phyloP scores from a whole-genome alignment of 23 tunicate genomes.

The Phallusia fumigata region DNA sequence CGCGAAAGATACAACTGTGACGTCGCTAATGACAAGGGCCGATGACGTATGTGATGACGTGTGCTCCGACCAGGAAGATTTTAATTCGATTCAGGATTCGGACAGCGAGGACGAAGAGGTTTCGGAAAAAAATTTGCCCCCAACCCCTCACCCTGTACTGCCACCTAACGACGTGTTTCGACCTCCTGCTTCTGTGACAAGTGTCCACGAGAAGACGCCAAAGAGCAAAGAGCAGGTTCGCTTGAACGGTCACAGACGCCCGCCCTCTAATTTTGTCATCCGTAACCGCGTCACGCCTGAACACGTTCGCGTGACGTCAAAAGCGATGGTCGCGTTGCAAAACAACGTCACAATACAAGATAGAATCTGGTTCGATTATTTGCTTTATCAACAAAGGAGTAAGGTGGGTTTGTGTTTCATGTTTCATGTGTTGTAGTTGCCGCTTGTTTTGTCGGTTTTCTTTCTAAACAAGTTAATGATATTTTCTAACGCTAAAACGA shows the following conservation, averaged over 20 bases:
- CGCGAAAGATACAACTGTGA: not conserved
- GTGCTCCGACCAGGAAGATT: conserved; percentile 4
- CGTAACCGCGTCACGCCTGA: not conserved
- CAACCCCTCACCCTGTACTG: not conserved
- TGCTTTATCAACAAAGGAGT: not conserved
- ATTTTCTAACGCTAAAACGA: no score
- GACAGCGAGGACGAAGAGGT: conserved; percentile 26
- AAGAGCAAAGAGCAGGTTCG: not conserved
- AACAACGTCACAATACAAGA: not conserved
- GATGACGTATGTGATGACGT: not conserved
- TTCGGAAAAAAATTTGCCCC: not conserved
- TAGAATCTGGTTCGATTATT: not conserved
- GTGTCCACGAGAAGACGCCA: not conserved
- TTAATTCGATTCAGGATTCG: conserved; percentile 36
- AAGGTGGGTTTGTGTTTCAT: not conserved
- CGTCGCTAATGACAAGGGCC: not conserved
- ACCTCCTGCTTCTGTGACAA: not conserved
- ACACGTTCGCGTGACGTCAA: not conserved
- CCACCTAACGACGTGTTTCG: not conserved
- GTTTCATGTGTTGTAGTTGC: no score
- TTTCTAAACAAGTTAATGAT: not conserved
- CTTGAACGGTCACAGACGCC: not conserved
- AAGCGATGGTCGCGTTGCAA: not conserved
- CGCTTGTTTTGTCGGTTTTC: not conserved
- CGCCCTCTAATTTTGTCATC: not conserved